A percentile compares a stretch with the other conserved stretches of the same genome.
phyloP scores from a whole-genome alignment of 2,888 invertebrate species.

The Hyles lineata region DNA sequence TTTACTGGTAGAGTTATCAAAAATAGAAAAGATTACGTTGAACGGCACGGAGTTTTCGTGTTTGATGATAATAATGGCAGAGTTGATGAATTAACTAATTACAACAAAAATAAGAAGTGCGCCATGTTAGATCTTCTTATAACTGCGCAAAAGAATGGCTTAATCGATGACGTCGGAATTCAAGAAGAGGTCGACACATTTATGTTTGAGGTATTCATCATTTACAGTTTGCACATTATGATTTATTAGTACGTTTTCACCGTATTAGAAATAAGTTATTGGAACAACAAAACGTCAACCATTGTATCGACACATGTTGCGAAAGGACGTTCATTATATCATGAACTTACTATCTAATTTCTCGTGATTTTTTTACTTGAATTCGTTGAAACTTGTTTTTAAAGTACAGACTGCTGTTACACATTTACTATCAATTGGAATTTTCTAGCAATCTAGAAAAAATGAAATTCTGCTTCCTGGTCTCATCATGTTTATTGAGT shows the following conservation, averaged over 20 bases:
- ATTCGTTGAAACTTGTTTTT: too few relatives aligned
- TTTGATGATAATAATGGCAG: slow-evolving; percentile 39
- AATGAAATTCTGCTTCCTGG: too few relatives aligned
- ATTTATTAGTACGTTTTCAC: not conserved
- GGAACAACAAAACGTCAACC: too few relatives aligned
- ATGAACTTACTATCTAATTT: too few relatives aligned
- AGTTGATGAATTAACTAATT: slow-evolving; percentile 35
- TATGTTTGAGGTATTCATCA: slow-evolving; percentile 82
- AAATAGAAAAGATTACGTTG: slow-evolving; percentile 45
- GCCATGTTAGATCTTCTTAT: slow-evolving; percentile 85
- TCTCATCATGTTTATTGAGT: too few relatives aligned
- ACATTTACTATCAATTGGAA: too few relatives aligned
- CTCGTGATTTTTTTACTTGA: too few relatives aligned
- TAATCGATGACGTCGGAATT: slow-evolving; percentile 81
- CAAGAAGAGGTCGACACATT: slow-evolving; percentile 87
- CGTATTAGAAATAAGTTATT: too few relatives aligned
- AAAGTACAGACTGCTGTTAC: too few relatives aligned
- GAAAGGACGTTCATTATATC: too few relatives aligned
- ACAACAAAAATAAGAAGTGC: slow-evolving; percentile 75
- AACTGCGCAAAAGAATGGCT: slow-evolving; percentile 74
- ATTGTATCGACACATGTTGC: too few relatives aligned
- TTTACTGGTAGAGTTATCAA: slow-evolving; percentile 71
- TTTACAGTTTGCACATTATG: not conserved
- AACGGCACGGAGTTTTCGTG: slow-evolving; percentile 39
- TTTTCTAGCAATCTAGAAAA: too few relatives aligned